Percentiles rank a stretch among this genome's conserved stretches.
Conservation (phyloP, 2,888 invertebrate species). For the Laothoe populi region DNA sequence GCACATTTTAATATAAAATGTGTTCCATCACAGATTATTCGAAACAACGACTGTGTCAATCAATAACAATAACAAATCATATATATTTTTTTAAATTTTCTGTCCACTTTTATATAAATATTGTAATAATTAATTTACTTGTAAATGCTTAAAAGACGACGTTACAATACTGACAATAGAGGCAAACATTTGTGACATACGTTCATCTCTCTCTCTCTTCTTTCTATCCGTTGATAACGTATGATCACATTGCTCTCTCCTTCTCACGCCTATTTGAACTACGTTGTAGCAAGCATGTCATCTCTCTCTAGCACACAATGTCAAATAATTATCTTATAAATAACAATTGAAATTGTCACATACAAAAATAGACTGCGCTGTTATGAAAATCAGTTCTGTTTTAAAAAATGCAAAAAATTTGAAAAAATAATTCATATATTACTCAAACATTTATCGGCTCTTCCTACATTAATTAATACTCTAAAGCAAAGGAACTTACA, state of each 20-base stretch:
- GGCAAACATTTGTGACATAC: neutral
- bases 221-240: neutral
- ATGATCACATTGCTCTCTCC: neutral
- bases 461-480: slow-evolving; percentile 6
- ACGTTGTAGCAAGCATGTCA: neutral
- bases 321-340: neutral
- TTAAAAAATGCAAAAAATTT: slow-evolving; percentile 6
- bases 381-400: slow-evolving; percentile 5
- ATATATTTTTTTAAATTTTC: neutral
- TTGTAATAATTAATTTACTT: slow-evolving; percentile 7
- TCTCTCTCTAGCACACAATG: neutral
- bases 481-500: slow-evolving; percentile 21
- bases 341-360: neutral
- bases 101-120: slow-evolving; percentile 15
- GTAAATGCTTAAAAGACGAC: slow-evolving; percentile 12
- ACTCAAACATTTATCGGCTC: slow-evolving; percentile 2
- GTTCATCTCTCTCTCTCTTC: neutral
- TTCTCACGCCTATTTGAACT: neutral
- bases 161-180: slow-evolving; percentile 15
- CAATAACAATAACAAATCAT: slow-evolving; percentile 41
- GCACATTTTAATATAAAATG: slow-evolving; percentile 84
- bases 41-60: slow-evolving; percentile 49
- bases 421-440: neutral
- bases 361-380: neutral
- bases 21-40: slow-evolving; percentile 72